A percentile compares a stretch with the other conserved stretches of the same genome.
These are phyloP conservation scores for Pseudomyrmex sp. DNA, from an alignment of 1,140 invertebrate genomes.

Conservation along the genomic window DNA sequence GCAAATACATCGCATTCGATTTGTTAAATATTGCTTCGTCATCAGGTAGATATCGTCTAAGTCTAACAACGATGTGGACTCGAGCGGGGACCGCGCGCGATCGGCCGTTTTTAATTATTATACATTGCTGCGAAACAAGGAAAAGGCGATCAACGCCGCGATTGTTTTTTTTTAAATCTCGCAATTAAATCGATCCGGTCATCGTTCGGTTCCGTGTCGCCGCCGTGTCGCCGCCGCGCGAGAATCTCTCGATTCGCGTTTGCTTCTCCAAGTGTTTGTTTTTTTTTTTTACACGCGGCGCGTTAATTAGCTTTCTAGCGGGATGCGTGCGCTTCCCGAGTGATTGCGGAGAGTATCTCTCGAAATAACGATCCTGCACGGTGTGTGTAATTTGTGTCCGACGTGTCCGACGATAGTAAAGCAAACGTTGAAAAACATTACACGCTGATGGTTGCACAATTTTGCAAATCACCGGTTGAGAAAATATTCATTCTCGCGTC, in stretches of 20 bases:
- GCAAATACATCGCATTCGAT: constrained; percentile 73
- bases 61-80: constrained; percentile 72
- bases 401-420: not conserved
- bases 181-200: constrained; percentile 52
- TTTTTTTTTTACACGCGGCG: not conserved
- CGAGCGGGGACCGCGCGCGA: constrained; percentile 22
- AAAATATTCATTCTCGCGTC: not conserved
- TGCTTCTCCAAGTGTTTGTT: constrained; percentile 10
- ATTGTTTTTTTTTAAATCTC: not conserved
- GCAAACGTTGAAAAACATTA: not conserved
- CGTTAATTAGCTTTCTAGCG: constrained; percentile 45
- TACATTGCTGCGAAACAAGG: constrained; percentile 53
- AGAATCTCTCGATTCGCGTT: constrained; percentile 38
- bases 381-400: not conserved
- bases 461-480: not conserved
- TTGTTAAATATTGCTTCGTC: constrained; percentile 76
- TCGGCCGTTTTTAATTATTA: constrained; percentile 51
- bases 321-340: constrained; percentile 3
- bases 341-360: constrained; percentile 21
- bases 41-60: constrained; percentile 80
- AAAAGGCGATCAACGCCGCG: constrained; percentile 49
- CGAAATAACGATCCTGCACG: not conserved
- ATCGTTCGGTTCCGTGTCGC: constrained; percentile 5
- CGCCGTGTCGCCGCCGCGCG: not conserved
- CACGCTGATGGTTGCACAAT: not conserved